These are phyloP conservation scores for Nomada goodeniana DNA, from an alignment of 2,888 invertebrate species.

Conservation along the genomic window DNA sequence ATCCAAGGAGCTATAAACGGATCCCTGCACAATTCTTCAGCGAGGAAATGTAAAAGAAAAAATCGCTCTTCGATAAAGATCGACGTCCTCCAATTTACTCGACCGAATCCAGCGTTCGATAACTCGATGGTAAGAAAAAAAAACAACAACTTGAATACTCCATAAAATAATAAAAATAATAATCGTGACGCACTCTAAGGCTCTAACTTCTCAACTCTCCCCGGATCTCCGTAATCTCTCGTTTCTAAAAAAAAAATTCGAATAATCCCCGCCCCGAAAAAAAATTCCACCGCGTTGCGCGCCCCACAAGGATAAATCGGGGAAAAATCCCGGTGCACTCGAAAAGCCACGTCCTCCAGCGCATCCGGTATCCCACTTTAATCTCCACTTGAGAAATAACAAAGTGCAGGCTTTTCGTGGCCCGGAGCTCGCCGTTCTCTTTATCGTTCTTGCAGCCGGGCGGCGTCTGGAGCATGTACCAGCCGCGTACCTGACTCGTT, in stretches of 20 bases:
- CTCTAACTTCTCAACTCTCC: too few species aligned
- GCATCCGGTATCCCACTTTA: background rate
- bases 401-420: slow-evolving; percentile 14
- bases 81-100: too few species aligned
- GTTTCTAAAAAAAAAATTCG: background rate
- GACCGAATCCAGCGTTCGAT: too few species aligned
- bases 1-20: too few species aligned
- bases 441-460: slow-evolving; percentile 15
- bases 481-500: slow-evolving; percentile 53
- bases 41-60: too few species aligned
- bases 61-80: too few species aligned
- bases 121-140: too few species aligned
- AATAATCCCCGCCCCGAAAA: background rate
- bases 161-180: too few species aligned
- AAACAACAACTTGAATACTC: too few species aligned
- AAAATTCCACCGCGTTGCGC: background rate
- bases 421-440: slow-evolving; percentile 15
- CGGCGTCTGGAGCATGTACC: slow-evolving; percentile 3
- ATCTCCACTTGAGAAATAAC: slow-evolving; percentile 36
- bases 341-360: background rate
- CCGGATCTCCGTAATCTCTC: too few species aligned
- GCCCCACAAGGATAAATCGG: background rate
- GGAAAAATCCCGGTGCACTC: slow-evolving; percentile 3
- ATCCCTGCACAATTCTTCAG: too few species aligned
- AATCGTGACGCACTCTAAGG: too few species aligned